These are phyloP conservation scores for Drosophila santomea DNA, from an alignment of 1,140 invertebrate species.

Conservation along the genomic window DNA sequence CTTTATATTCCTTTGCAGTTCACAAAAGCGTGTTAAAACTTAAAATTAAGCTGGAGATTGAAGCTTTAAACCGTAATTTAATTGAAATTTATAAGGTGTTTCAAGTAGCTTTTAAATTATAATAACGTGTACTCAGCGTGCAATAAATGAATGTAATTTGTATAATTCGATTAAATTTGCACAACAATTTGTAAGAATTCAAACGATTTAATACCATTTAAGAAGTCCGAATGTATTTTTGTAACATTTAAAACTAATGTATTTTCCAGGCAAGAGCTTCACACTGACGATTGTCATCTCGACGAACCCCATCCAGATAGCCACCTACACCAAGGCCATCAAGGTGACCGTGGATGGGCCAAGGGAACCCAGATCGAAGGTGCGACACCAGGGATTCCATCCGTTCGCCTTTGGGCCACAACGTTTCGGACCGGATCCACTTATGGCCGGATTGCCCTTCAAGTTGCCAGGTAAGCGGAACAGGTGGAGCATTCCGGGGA, in stretches of 20 bases:
- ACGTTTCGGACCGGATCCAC: conserved; percentile 91
- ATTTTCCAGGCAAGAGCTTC: conserved; percentile 96
- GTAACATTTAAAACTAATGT: background rate
- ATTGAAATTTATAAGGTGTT: too few relatives aligned
- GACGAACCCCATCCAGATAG: conserved; percentile 96
- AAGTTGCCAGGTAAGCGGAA: conserved; percentile 91
- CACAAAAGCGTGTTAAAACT: too few relatives aligned
- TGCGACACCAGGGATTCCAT: conserved; percentile 93
- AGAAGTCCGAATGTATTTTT: background rate
- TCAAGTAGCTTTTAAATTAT: too few relatives aligned
- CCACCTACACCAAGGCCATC: conserved; percentile 97
- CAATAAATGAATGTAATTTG: too few relatives aligned
- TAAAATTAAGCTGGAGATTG: too few relatives aligned
- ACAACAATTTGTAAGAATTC: too few relatives aligned
- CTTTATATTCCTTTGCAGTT: too few relatives aligned
- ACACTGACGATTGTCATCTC: conserved; percentile 97
- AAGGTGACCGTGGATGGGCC: conserved; percentile 99
- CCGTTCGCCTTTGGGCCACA: conserved; percentile 93
- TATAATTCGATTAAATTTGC: too few relatives aligned
- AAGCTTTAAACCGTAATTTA: too few relatives aligned
- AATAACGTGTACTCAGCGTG: too few relatives aligned
- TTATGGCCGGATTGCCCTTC: conserved; percentile 92
- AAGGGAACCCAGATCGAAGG: conserved; percentile 97
- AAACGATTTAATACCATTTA: too few relatives aligned
- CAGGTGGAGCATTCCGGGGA: background rate